Evolutionary conservation across 1,140 invertebrate species (phyloP), one percentile per base, ranked within the genome.

Genomic region (Pogonomyrmex californicus): DNA sequence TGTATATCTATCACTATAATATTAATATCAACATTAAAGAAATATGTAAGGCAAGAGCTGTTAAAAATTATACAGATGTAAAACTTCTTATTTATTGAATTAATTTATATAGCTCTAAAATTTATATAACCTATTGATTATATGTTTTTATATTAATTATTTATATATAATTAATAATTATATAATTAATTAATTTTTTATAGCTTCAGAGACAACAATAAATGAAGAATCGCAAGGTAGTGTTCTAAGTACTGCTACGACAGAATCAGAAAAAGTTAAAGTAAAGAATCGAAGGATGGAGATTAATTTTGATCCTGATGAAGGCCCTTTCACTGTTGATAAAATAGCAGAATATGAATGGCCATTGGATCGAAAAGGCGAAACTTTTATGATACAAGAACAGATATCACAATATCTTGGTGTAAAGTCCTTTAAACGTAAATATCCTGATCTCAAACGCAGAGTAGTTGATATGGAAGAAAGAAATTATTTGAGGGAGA

Each of bases 331-430:
- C 91, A 97, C 97, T 12, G 98, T 98, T 14, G 97, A 98, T 73
- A 98, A 98, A 93, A 97, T 99, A 30, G 98, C 98, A 88, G 99
- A 99, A 94, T 99, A 99, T 93, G 97, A 98, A 91, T 99, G 99
- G 99, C 98, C 98, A 6, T 96, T 97, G 54, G 97, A 97, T 87
- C 96, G 96, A 38, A 97, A 96, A 87, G 95, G 96, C 51, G 97
- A 98, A 86, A 97, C 97, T 5, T 98, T 96, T 91, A 98, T 99
- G 96, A 96, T 99, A 63, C 98, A 99, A 93, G 98, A 99, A 95
- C 98, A 99, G 95, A 97, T 99, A 65, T 98, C 98, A 0, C 97
- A 99, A 91, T 99, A 98, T 95, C 95, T 99, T 36, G 98, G 97
- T 17, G 97, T 99, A 17, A 99, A 99, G 92, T 99, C 98, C 49